Conservation (phyloP, 2,888 invertebrate species). For the Pseudococcus viburni region DNA sequence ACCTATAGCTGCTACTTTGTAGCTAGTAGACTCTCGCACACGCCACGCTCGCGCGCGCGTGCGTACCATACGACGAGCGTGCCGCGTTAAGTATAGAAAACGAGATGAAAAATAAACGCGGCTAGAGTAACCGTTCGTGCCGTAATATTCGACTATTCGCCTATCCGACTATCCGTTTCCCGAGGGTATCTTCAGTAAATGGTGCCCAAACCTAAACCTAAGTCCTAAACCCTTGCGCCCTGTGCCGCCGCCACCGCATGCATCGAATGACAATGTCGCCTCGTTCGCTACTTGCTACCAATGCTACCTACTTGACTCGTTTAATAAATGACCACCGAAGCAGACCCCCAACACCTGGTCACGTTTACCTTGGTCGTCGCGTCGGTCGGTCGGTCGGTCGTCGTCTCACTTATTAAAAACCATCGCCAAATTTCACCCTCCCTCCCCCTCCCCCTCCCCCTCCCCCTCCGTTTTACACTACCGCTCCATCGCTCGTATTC, state of each 20-base stretch:
- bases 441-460: neutral
- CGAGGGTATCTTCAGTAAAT: constrained; percentile 29
- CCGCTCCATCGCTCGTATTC: neutral
- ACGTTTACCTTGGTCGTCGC: neutral
- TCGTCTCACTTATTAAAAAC: constrained; percentile 36
- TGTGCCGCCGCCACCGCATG: neutral
- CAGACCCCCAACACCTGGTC: constrained; percentile 4
- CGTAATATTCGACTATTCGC: neutral
- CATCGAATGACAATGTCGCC: neutral
- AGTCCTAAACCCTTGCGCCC: no score
- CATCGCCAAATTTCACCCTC: neutral
- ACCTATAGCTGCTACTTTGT: no score
- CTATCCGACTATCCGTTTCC: neutral
- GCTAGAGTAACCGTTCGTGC: neutral
- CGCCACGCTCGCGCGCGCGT: no score
- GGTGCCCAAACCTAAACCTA: constrained; percentile 8
- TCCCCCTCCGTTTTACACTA: neutral
- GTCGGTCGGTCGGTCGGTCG: neutral
- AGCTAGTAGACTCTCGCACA: no score
- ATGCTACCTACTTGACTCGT: constrained; percentile 1
- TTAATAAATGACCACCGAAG: constrained; percentile 24
- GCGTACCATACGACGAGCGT: no score
- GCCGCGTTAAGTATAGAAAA: neutral
- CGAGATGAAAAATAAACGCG: constrained; percentile 17
- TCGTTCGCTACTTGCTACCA: neutral